Evolutionary conservation across 2,113 vertebrate genomes (phyloP).

Genomic region (Campylorhamphus procurvoides): DNA sequence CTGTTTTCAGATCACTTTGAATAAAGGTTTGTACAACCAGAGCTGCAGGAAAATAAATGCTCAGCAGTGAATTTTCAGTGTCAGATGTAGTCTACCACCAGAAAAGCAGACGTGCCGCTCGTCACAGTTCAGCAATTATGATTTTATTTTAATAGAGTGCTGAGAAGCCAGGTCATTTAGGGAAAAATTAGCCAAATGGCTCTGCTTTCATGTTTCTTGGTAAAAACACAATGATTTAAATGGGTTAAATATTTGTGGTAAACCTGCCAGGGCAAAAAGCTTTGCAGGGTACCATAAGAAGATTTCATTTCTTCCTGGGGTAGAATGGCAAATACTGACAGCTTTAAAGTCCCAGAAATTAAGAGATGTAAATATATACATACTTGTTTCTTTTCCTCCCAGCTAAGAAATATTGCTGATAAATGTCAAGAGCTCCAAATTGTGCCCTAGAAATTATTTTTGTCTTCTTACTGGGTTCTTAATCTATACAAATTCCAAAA

Average conservation of each 20-base stretch:
- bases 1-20: neutral
- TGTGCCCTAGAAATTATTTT: neutral
- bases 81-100: neutral
- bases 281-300: neutral
- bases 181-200: neutral
- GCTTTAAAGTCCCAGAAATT: neutral
- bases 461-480: neutral
- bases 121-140: neutral
- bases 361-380: neutral
- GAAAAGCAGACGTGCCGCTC: neutral
- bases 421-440: neutral
- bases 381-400: neutral
- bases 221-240: neutral
- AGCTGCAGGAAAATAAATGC: neutral
- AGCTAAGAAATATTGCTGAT: neutral
- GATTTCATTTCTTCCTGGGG: neutral
- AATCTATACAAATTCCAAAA: neutral
- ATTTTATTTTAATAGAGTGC: neutral
- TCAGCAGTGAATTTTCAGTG: neutral
- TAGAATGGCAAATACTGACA: neutral
- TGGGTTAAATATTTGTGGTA: neutral
- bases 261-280: neutral
- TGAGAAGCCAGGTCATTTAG: neutral
- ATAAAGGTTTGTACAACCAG: neutral
- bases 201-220: neutral